Percentiles rank a stretch among this genome's conserved stretches.
Conservation (phyloP, 1,140 invertebrate species). For the Aphelenchoides fujianensis region DNA sequence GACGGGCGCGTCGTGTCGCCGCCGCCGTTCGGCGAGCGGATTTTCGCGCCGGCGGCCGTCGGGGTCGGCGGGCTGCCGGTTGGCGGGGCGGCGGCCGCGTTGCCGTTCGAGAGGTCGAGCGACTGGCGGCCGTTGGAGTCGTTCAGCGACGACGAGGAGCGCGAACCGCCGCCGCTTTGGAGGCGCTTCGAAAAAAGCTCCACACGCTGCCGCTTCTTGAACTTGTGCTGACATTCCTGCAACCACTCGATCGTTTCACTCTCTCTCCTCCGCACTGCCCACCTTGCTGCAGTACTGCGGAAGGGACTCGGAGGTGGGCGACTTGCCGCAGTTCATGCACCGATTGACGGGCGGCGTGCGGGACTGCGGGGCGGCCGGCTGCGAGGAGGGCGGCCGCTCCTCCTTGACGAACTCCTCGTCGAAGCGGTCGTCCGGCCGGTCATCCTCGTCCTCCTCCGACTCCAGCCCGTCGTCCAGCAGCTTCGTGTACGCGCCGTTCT, state of each 20-base stretch:
- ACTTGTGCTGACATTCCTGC: background rate
- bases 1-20: background rate
- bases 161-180: background rate
- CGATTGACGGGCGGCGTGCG: background rate
- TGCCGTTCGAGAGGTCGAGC: background rate
- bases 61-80: background rate
- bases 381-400: too few relatives aligned
- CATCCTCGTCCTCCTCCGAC: background rate
- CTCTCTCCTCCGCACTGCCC: too few relatives aligned
- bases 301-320: background rate
- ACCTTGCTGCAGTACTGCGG: slow-evolving; percentile 10
- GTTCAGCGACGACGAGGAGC: background rate
- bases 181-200: background rate
- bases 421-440: background rate
- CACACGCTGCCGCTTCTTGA: slow-evolving; percentile 13
- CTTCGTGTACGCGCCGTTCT: background rate
- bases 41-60: background rate
- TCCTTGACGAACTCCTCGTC: too few relatives aligned
- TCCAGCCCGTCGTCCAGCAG: background rate
- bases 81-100: background rate
- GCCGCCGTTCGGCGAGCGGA: background rate
- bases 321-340: background rate
- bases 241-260: too few relatives aligned
- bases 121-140: background rate
- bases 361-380: too few relatives aligned